phyloP scores from a whole-genome alignment of 2,113 vertebrate genomes.

The Ophthalmolycus amberensis region DNA sequence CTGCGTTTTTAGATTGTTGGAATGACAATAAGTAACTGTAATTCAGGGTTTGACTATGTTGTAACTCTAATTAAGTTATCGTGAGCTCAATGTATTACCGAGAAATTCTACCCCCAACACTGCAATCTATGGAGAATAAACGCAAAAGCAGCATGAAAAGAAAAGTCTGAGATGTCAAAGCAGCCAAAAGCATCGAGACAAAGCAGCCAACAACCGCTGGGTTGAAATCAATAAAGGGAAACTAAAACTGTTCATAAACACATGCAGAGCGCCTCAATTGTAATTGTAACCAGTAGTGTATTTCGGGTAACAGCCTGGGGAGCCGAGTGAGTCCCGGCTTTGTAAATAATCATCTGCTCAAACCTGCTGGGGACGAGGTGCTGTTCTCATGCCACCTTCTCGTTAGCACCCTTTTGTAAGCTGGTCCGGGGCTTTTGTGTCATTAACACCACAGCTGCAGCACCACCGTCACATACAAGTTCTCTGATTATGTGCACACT shows the following conservation, averaged over 20 bases:
- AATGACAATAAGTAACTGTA: not conserved
- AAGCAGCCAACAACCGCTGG: not conserved
- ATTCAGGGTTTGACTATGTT: not conserved
- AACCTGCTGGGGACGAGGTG: not conserved
- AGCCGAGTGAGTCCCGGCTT: constrained; percentile 34
- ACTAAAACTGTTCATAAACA: not conserved
- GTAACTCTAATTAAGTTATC: not conserved
- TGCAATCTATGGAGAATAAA: not conserved
- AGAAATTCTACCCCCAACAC: not conserved
- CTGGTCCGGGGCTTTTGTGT: not conserved
- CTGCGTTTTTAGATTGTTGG: not conserved
- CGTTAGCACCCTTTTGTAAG: not conserved
- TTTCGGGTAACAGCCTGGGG: constrained; percentile 23
- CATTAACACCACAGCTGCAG: not conserved
- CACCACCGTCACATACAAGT: not conserved
- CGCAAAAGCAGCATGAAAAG: not conserved
- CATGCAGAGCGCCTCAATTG: not conserved
- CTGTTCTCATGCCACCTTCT: not conserved
- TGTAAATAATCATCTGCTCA: constrained; percentile 13
- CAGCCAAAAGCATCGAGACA: not conserved
- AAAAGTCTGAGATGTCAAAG: not conserved
- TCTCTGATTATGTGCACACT: not conserved
- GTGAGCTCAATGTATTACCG: not conserved
- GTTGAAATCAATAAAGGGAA: not conserved
- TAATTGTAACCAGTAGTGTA: constrained; percentile 10